Percentiles rank a stretch among this genome's conserved stretches.
phyloP scores from a whole-genome alignment of 2,888 invertebrate genomes.

The Caenorhabditis panamensis region DNA sequence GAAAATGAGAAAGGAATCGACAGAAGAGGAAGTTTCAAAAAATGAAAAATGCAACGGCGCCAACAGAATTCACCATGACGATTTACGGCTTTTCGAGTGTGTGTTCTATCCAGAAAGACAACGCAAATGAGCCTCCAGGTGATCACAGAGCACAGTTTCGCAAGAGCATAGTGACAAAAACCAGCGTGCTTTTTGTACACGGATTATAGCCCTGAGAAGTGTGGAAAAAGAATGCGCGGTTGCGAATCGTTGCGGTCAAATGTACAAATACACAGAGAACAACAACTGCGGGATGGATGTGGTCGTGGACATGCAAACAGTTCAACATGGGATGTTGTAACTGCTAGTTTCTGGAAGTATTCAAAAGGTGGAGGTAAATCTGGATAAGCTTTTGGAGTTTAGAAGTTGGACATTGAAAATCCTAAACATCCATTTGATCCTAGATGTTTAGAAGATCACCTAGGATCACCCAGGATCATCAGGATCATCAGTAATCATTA shows the following conservation, averaged over 20 bases:
- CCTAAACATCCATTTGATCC: no score
- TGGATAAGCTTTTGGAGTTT: no score
- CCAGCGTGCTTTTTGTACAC: background rate
- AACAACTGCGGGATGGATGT: background rate
- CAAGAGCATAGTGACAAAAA: background rate
- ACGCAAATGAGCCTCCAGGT: constrained; percentile 8
- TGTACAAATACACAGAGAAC: constrained; percentile 38
- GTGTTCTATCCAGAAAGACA: constrained; percentile 13
- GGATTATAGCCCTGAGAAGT: constrained; percentile 8
- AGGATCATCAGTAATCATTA: no score
- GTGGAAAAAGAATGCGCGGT: constrained; percentile 4
- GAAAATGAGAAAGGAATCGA: constrained; percentile 27
- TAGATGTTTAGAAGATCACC: no score
- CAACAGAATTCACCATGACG: background rate
- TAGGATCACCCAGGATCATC: no score
- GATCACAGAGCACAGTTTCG: constrained; percentile 11
- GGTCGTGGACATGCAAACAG: constrained; percentile 20
- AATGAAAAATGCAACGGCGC: background rate
- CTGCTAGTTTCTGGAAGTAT: no score
- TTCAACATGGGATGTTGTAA: no score
- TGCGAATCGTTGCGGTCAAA: constrained; percentile 35
- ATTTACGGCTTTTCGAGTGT: background rate
- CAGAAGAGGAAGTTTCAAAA: background rate
- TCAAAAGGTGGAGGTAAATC: no score
- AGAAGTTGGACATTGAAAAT: no score